These are phyloP conservation scores for Zaprionus bogoriensis DNA, from an alignment of 2,888 invertebrate species.

Conservation along the genomic window DNA sequence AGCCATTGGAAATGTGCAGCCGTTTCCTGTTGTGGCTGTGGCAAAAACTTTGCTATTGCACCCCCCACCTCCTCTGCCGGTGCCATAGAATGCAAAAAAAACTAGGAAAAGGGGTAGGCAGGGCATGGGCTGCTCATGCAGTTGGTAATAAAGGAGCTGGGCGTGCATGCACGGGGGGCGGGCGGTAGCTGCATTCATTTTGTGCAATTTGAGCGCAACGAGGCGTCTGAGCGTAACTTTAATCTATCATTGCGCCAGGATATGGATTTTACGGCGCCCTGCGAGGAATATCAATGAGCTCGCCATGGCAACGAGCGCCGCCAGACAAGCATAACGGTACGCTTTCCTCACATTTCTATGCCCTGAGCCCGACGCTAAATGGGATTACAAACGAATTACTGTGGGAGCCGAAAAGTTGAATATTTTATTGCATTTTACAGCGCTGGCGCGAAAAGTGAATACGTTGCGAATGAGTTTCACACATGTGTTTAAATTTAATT, in stretches of 20 bases:
- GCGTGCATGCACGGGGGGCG: too few species aligned
- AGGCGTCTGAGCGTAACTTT: slow-evolving; percentile 55
- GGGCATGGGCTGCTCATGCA: not conserved
- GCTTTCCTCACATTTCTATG: not conserved
- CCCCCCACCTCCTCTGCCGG: too few species aligned
- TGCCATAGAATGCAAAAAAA: not conserved
- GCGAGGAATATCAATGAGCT: slow-evolving; percentile 52
- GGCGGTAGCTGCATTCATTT: too few species aligned
- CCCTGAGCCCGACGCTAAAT: not conserved
- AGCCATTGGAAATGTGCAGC: slow-evolving; percentile 17
- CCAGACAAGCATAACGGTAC: not conserved
- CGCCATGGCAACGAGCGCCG: not conserved
- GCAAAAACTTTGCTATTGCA: slow-evolving; percentile 34
- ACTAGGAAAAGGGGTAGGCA: not conserved
- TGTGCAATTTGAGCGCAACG: slow-evolving; percentile 46
- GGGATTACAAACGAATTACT: not conserved
- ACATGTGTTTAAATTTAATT: not conserved
- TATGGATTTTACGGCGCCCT: slow-evolving; percentile 42
- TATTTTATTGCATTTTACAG: not conserved
- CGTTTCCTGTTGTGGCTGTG: slow-evolving; percentile 39
- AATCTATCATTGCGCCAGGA: slow-evolving; percentile 53
- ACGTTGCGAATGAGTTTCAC: not conserved
- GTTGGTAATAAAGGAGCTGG: not conserved
- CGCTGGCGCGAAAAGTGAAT: not conserved
- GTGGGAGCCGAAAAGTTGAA: not conserved